phyloP scores from a whole-genome alignment of 2,797 vertebrate genomes.

The Sparus aurata region DNA sequence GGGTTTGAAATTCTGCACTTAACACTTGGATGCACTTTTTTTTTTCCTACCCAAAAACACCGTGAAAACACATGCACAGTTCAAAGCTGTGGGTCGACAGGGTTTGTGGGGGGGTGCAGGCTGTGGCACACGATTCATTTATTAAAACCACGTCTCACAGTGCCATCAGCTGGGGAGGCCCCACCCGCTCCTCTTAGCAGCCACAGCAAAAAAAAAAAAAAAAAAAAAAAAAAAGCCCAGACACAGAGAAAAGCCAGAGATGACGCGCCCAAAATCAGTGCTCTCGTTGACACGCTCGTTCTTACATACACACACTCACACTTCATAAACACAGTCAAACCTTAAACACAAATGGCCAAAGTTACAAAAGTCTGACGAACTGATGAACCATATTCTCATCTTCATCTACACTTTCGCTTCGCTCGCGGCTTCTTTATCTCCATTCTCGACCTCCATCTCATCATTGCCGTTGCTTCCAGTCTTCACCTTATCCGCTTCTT shows the following conservation, averaged over 20 bases:
- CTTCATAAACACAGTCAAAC: conserved; percentile 30
- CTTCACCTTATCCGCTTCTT: conserved; percentile 73
- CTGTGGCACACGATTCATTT: conserved; percentile 36
- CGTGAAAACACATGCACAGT: conserved; percentile 64
- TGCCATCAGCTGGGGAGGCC: conserved; percentile 58
- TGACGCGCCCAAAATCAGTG: conserved; percentile 58
- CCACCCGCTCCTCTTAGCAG: conserved; percentile 64
- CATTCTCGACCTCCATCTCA: conserved; percentile 72
- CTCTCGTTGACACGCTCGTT: conserved; percentile 56
- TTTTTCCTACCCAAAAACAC: conserved; percentile 40
- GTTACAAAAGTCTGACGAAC: conserved; percentile 76
- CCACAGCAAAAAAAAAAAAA: conserved; percentile 63
- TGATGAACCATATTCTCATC: conserved; percentile 54
- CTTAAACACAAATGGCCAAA: conserved; percentile 72
- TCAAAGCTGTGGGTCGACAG: conserved; percentile 57
- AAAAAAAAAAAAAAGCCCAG: conserved; percentile 51
- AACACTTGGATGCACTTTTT: conserved; percentile 42
- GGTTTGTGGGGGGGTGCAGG: conserved; percentile 13
- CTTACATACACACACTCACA: conserved; percentile 40
- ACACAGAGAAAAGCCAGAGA: conserved; percentile 59
- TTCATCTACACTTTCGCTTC: conserved; percentile 65
- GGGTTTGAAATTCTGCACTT: conserved; percentile 52
- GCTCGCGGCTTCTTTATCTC: conserved; percentile 60
- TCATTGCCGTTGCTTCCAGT: conserved; percentile 49
- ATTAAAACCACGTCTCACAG: conserved; percentile 50